Base-by-base conservation (phyloP, 2,113 vertebrate genomes). In the Corythoichthys haematopterus region DNA sequence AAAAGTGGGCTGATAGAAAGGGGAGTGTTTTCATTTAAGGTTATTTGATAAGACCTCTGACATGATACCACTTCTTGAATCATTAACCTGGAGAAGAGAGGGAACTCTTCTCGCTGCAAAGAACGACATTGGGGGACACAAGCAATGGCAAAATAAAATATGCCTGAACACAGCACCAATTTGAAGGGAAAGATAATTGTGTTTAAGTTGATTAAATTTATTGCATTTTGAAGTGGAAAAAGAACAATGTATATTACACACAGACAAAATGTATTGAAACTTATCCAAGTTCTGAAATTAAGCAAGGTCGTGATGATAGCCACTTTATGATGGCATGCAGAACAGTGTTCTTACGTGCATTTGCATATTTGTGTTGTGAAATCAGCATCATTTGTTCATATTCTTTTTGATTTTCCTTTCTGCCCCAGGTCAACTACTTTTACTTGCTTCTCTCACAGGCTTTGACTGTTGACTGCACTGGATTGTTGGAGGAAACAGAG, bases 1-100 rank as follows among this genome's bases (percentile, higher is more conserved):
- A 36, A 57, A 57, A 65, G 33, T 47, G 66, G 72, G 66, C 60
- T 51, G 67, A 52, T 67, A 66, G 48, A 28, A 53, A 20, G 28
- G 16, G 65, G 85, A 7, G 51, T 69, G 55, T 64, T 4, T 65
- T 69, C 51, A 67, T 88, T 81, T 92, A 89, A 92, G 91, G 95
- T 95, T 95, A 94, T 96, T 97, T 95, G 95, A 98, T 98, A 98
- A 98, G 94, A 89, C 84, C 88, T 90, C 85, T 91, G 90, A 89
- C 89, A 93, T 81, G 94, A 95, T 95, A 95, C 88, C 88, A 89
- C 71, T 77, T 70, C 82, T 93, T 88, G 88, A 98, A 98, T 98
- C 91, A 98, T 97, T 98, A 98, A 98, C 96, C 85, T 80, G 40
- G 51, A 53, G 53, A 58, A 45, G 20, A 51, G 35, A 61, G 58